Conservation (phyloP, 1,140 invertebrate genomes). For the Bombus waltoni region DNA sequence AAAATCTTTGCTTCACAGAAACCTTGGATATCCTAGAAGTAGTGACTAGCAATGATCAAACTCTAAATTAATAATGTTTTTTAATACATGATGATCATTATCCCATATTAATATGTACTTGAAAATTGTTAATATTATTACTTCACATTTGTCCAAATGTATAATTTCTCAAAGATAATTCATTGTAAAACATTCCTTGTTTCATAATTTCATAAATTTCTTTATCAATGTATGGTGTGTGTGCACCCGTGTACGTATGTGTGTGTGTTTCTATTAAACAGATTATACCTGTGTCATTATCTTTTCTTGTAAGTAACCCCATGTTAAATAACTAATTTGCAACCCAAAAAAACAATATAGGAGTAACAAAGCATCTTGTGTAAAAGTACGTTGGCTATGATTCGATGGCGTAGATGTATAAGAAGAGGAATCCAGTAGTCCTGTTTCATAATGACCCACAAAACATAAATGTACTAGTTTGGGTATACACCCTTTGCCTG, state of each 20-base stretch:
- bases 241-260: neutral
- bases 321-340: constrained; percentile 95
- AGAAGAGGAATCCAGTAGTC: constrained; percentile 75
- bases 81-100: neutral
- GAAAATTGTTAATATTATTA: too few relatives aligned
- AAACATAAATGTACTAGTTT: constrained; percentile 86
- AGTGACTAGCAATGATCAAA: constrained; percentile 1
- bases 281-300: constrained; percentile 91
- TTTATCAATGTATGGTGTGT: too few relatives aligned
- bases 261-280: neutral
- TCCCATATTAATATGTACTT: too few relatives aligned
- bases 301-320: constrained; percentile 97
- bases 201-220: too few relatives aligned
- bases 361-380: constrained; percentile 85
- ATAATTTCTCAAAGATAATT: neutral
- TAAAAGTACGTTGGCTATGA: constrained; percentile 77
- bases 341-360: constrained; percentile 93
- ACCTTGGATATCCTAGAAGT: constrained; percentile 3
- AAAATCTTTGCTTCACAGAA: constrained; percentile 2
- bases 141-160: too few relatives aligned
- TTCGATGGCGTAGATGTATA: constrained; percentile 69
- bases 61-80: neutral
- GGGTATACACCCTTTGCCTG: constrained; percentile 83
- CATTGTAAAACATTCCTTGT: neutral
- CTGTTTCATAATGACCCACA: constrained; percentile 83